Evolutionary conservation across 2,797 vertebrate genomes (phyloP).

Genomic region (Chaenodraco wilsoni): DNA sequence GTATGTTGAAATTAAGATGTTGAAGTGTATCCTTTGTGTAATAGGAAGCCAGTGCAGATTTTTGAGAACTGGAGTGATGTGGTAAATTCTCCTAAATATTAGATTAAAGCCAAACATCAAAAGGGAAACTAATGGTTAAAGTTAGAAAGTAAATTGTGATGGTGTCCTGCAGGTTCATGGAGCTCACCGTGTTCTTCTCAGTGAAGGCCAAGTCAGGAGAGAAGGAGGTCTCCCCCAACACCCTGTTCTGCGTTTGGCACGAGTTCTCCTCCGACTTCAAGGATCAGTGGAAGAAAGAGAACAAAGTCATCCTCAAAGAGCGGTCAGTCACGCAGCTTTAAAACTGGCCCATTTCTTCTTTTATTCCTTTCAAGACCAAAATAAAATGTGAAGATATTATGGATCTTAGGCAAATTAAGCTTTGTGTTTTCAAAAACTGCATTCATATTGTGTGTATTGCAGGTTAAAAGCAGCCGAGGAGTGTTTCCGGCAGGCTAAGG

Average conservation of each 20-base stretch:
- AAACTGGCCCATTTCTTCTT: background rate
- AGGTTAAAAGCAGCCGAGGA: constrained; percentile 95
- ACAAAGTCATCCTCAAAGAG: constrained; percentile 93
- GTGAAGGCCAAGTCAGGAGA: constrained; percentile 95
- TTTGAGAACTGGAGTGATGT: too few relatives aligned
- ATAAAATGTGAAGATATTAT: background rate
- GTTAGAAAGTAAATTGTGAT: background rate
- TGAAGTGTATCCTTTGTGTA: too few relatives aligned
- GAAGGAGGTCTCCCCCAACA: constrained; percentile 93
- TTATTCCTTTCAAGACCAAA: background rate
- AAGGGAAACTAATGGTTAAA: too few relatives aligned
- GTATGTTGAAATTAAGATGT: too few relatives aligned
- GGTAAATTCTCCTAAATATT: too few relatives aligned
- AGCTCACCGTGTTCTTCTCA: constrained; percentile 91
- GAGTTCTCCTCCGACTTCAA: constrained; percentile 98
- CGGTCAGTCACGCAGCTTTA: constrained; percentile 78
- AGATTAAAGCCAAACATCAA: too few relatives aligned
- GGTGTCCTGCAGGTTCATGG: constrained; percentile 86
- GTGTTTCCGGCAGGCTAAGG: constrained; percentile 92
- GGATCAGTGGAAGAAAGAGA: constrained; percentile 97
- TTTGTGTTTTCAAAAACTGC: background rate
- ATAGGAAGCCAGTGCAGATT: too few relatives aligned
- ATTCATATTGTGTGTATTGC: constrained; percentile 23
- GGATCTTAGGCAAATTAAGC: background rate
- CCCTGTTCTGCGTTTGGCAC: constrained; percentile 94